Base-by-base conservation (phyloP, 2,888 invertebrate genomes). In the Magallana nippona region DNA sequence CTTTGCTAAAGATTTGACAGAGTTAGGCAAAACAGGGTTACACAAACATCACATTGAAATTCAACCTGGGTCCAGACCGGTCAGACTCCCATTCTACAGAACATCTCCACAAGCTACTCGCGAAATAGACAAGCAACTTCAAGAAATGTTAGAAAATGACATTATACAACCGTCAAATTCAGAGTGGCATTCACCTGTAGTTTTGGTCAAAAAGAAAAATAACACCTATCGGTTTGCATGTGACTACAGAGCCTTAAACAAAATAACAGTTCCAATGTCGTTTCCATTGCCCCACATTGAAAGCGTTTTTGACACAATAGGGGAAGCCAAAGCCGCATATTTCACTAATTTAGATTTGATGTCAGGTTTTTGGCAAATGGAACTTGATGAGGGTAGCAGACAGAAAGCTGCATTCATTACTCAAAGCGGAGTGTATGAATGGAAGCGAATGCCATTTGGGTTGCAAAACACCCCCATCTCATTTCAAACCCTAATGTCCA, bases 341-440 rank as follows among this genome's bases (percentile, higher is more conserved):
- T 88, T 86, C 60, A 84, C 87, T 10, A 86, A 85, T 63, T 62
- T 88, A 27, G 89, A 89, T 79, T 58, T 89, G 27, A 81, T 80
- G 62, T 84, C 82, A 58, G 87, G 83, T 3, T 87, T 83, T 79
- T 87, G 82, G 82, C 87, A 87, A 71, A 83, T 88, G 10, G 82
- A 83, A 5, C 55, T 84, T 56, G 82, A 82, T 27, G 82, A 82
- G 55, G 86, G 85, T 57, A 87, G 88, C 27, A 86, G 86, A 32
- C 87, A 88, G n/a, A 89, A 88, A 57, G 80, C 86, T 22, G 88
- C 88, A 11, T 89, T 89, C 78, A 85, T 89, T 2, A 88, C 88
- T 1, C 88, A 89, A 27, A 82, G 85, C 62, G 86, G 86, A 15
- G 82, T 86, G 2, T 88, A 81, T 82, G 82, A 82, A 15, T 89